Evolutionary conservation across 2,888 invertebrate genomes (phyloP).

Genomic region (Melinaea marsaeus): DNA sequence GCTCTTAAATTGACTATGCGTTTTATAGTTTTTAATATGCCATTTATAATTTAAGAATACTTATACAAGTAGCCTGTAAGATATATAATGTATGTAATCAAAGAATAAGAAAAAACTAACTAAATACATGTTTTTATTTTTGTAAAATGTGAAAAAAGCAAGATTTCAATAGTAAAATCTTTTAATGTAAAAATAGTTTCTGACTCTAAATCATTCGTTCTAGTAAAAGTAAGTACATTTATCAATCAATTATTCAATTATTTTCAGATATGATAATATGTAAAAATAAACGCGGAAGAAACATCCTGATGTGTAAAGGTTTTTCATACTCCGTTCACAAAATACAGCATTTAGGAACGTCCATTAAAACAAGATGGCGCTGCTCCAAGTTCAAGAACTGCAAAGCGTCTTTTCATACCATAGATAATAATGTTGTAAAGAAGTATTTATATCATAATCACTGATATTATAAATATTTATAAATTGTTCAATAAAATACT

Average conservation of each 20-base stretch:
- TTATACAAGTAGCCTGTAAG: too few species aligned
- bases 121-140: too few species aligned
- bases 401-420: conserved; percentile 22
- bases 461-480: neutral
- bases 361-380: conserved; percentile 22
- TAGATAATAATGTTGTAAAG: conserved; percentile 14
- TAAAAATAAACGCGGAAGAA: conserved; percentile 10
- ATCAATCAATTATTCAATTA: neutral
- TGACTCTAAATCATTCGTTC: too few species aligned
- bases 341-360: neutral
- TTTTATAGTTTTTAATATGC: too few species aligned
- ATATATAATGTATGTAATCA: too few species aligned
- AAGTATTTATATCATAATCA: conserved; percentile 21
- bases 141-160: too few species aligned
- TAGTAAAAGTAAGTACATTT: too few species aligned
- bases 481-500: conserved; percentile 3
- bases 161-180: too few species aligned
- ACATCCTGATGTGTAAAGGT: conserved; percentile 9
- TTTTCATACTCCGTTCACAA: conserved; percentile 16
- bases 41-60: too few species aligned
- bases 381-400: conserved; percentile 26
- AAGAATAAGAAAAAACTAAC: too few species aligned
- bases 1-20: too few species aligned
- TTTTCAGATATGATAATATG: conserved; percentile 17
- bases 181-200: too few species aligned